Conservation (phyloP, 2,797 vertebrate species). For the Artibeus jamaicensis region DNA sequence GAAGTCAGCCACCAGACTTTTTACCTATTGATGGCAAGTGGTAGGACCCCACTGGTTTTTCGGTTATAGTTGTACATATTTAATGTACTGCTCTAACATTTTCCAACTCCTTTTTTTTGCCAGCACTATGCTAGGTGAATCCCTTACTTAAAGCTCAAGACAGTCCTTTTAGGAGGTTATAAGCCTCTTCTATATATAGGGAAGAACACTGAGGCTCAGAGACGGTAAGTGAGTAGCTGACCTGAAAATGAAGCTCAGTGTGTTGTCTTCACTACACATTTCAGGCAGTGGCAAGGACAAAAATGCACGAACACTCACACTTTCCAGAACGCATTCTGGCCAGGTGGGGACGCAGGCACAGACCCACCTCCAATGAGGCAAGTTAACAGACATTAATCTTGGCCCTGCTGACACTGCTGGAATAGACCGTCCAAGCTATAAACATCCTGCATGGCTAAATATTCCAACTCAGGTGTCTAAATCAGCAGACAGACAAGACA, state of each 20-base stretch:
- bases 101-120: not conserved
- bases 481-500: not conserved
- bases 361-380: not conserved
- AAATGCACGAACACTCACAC: not conserved
- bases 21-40: not conserved
- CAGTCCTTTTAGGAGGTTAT: not conserved
- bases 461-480: not conserved
- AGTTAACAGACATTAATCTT: not conserved
- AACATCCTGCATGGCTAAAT: not conserved
- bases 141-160: not conserved
- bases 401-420: not conserved
- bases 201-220: not conserved
- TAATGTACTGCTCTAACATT: not conserved
- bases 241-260: not conserved
- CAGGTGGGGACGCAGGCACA: not conserved
- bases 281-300: not conserved
- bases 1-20: not conserved
- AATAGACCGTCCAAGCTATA: not conserved
- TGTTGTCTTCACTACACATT: not conserved
- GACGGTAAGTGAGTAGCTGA: not conserved
- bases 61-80: not conserved
- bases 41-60: not conserved
- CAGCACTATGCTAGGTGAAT: not conserved
- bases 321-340: too few relatives aligned
- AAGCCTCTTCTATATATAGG: not conserved